Evolutionary conservation across 2,888 invertebrate genomes (phyloP).

Genomic region (Cryptus viduatorius): DNA sequence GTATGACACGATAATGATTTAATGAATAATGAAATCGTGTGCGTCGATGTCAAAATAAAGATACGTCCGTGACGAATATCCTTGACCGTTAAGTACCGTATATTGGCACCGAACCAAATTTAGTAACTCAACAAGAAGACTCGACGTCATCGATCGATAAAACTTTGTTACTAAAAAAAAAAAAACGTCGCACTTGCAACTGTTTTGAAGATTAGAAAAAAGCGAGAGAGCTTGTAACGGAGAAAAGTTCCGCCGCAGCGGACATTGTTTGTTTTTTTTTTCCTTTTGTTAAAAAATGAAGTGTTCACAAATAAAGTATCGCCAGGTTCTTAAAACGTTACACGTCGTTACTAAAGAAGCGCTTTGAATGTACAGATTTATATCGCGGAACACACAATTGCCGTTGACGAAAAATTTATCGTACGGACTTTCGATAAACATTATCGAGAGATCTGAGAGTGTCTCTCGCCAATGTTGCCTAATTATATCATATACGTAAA

Average conservation of each 20-base stretch:
- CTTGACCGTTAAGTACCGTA: constrained; percentile 47
- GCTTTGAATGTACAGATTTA: constrained; percentile 39
- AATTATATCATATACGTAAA: constrained; percentile 47
- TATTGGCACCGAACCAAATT: constrained; percentile 14
- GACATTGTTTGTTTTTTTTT: not conserved
- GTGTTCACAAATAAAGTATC: constrained; percentile 31
- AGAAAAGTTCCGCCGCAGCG: constrained; percentile 8
- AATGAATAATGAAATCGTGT: constrained; percentile 18
- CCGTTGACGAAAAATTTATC: constrained; percentile 30
- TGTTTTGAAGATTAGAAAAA: constrained; percentile 27
- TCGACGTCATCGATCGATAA: constrained; percentile 33
- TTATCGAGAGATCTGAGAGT: constrained; percentile 20
- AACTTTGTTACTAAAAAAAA: constrained; percentile 33
- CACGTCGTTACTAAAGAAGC: constrained; percentile 14
- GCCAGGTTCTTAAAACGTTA: constrained; percentile 30
- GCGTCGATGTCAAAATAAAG: not conserved
- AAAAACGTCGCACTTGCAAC: constrained; percentile 4
- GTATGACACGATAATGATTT: constrained; percentile 45
- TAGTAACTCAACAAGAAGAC: constrained; percentile 10
- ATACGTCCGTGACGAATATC: not conserved
- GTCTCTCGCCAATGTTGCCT: constrained; percentile 24
- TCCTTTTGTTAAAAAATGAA: constrained; percentile 34
- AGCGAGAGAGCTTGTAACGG: constrained; percentile 23
- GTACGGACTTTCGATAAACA: constrained; percentile 26
- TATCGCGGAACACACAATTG: constrained; percentile 21